Evolutionary conservation across 2,888 invertebrate genomes (phyloP).

Genomic region (Himalopsyche anomala): DNA sequence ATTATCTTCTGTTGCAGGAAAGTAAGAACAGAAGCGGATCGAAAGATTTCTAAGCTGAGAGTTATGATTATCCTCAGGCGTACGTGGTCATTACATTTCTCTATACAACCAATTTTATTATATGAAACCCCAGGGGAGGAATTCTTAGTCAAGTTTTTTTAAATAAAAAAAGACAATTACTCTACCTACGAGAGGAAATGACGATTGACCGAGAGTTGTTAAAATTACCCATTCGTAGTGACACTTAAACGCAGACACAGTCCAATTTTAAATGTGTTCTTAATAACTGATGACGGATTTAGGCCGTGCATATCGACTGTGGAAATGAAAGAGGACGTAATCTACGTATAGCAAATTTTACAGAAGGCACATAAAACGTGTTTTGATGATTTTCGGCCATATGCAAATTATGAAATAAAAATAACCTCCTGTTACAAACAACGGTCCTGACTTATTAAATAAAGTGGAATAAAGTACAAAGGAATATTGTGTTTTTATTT

Average conservation of each 20-base stretch:
- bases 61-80: neutral
- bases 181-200: neutral
- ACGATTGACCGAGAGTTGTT: neutral
- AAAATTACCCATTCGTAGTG: neutral
- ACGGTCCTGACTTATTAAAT: too few species aligned
- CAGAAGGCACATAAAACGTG: too few species aligned
- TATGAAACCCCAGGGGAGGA: neutral
- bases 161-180: neutral
- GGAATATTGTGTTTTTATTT: too few species aligned
- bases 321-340: too few species aligned
- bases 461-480: too few species aligned
- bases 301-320: too few species aligned
- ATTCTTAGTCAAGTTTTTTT: neutral
- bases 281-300: neutral
- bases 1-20: too few species aligned
- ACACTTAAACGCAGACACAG: neutral
- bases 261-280: neutral
- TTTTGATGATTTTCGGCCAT: too few species aligned
- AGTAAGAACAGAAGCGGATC: neutral
- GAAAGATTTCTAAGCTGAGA: neutral
- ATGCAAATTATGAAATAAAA: too few species aligned
- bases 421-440: too few species aligned
- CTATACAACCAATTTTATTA: neutral
- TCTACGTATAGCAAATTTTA: too few species aligned
- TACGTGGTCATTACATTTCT: neutral